Base-by-base conservation (phyloP, 2,113 vertebrate species). In the Heliornis fulica region DNA sequence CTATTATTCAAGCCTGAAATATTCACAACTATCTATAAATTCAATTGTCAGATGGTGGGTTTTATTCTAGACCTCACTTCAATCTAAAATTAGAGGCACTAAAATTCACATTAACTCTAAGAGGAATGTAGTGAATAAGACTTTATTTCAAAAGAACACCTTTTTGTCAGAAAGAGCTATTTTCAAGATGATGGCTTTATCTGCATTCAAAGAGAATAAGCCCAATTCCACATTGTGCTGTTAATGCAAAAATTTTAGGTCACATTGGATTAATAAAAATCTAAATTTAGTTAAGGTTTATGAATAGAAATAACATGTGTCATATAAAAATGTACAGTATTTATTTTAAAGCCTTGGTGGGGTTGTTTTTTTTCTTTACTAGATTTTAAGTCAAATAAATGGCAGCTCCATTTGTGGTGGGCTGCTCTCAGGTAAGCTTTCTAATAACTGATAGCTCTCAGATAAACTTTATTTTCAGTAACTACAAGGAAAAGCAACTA, bases 21-120 rank as follows among this genome's bases (percentile, higher is more conserved):
- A 99, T 99, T 99, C 98, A 99, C 98, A 99, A 98, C 98, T 98
- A 98, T 99, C 99, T 99, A 99, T 99, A 99, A 99, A 99, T 99
- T 98, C 98, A 99, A 99, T 98, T 99, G 99, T 99, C 99, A 99
- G 98, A 98, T 93, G 68, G 98, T 98, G 97, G 98, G 96, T 98
- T 98, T 99, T 99, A 98, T 98, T 98, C 98, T 97, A 97, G 98
- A 98, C 98, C 96, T 98, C 97, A 98, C 98, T 98, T 98, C 98
- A 99, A 98, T 99, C 98, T 98, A 98, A 98, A 99, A 99, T 99
- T 99, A 99, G 98, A 99, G 98, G 98, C 98, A 99, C 98, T 99
- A 99, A 99, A 99, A 99, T 99, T 99, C 98, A 98, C 98, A 99
- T 99, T 99, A 99, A 98, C 98, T 98, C 97, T 98, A 98, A 98